phyloP scores from a whole-genome alignment of 2,888 invertebrate species.

The Carpatolechia fugitivella region DNA sequence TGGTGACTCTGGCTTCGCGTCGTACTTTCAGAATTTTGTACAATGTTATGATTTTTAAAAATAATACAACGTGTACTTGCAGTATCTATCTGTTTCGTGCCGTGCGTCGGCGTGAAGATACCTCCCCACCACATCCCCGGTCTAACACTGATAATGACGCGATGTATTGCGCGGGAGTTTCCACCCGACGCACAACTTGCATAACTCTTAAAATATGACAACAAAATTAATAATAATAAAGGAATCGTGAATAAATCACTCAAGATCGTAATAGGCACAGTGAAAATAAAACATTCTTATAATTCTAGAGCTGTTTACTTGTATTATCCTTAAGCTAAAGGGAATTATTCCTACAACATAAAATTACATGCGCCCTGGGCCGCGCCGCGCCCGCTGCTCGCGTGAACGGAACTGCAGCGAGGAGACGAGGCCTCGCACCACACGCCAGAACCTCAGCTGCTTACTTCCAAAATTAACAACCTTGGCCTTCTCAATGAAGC shows the following conservation, averaged over 20 bases:
- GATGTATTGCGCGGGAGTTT: too few relatives aligned
- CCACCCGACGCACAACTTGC: conserved; percentile 18
- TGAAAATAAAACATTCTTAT: conserved; percentile 50
- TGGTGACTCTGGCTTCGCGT: conserved; percentile 1
- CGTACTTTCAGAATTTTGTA: conserved; percentile 11
- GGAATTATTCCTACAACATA: conserved; percentile 72
- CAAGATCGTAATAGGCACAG: conserved; percentile 30
- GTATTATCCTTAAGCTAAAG: conserved; percentile 62
- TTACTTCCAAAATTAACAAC: too few relatives aligned
- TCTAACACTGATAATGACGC: too few relatives aligned
- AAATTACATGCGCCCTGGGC: conserved; percentile 50
- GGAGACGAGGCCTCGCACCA: too few relatives aligned
- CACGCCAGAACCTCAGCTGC: too few relatives aligned
- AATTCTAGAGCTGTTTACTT: conserved; percentile 56
- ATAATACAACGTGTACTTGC: conserved; percentile 6
- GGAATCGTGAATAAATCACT: conserved; percentile 21
- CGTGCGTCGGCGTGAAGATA: neutral
- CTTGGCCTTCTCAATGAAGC: too few relatives aligned
- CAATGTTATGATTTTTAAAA: conserved; percentile 9
- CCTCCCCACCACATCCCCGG: too few relatives aligned
- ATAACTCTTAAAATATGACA: conserved; percentile 20
- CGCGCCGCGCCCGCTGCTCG: neutral
- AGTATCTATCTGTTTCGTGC: neutral
- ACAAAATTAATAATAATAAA: conserved; percentile 29
- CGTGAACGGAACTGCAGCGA: too few relatives aligned